phyloP scores from a whole-genome alignment of 2,888 invertebrate genomes.

The Alcis repandata region DNA sequence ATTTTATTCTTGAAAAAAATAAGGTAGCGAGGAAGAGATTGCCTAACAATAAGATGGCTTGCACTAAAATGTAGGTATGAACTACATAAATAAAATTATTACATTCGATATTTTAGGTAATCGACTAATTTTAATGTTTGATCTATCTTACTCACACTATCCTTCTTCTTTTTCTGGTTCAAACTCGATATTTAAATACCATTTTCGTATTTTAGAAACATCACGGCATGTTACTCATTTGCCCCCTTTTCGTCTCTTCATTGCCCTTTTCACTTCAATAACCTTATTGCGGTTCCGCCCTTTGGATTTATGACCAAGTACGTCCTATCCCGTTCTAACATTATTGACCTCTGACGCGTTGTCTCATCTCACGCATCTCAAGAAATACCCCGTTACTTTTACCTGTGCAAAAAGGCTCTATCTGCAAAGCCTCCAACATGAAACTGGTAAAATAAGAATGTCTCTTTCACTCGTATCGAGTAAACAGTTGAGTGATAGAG shows the following conservation, averaged over 20 bases:
- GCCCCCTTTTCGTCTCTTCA: conserved; percentile 7
- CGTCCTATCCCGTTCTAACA: conserved; percentile 63
- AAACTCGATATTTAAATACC: not conserved
- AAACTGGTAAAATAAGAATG: conserved; percentile 31
- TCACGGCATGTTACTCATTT: conserved; percentile 1
- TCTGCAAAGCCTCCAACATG: conserved; percentile 65
- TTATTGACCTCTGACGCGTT: conserved; percentile 61
- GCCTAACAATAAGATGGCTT: too few relatives aligned
- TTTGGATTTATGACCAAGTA: conserved; percentile 72
- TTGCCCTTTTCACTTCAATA: conserved; percentile 46
- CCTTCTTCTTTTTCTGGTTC: too few relatives aligned
- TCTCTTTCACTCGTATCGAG: conserved; percentile 56
- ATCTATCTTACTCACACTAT: too few relatives aligned
- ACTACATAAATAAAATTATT: too few relatives aligned
- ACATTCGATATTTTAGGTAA: too few relatives aligned
- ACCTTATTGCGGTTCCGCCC: conserved; percentile 51
- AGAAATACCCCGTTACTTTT: conserved; percentile 86
- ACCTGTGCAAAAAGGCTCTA: conserved; percentile 85
- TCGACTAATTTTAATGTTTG: too few relatives aligned
- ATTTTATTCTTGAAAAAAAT: too few relatives aligned
- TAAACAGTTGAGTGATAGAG: conserved; percentile 50
- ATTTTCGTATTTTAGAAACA: not conserved
- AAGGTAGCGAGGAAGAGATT: too few relatives aligned
- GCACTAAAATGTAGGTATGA: too few relatives aligned
- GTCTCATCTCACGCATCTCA: conserved; percentile 82